phyloP scores from a whole-genome alignment of 2,113 vertebrate genomes.

The Spermophilus dauricus region DNA sequence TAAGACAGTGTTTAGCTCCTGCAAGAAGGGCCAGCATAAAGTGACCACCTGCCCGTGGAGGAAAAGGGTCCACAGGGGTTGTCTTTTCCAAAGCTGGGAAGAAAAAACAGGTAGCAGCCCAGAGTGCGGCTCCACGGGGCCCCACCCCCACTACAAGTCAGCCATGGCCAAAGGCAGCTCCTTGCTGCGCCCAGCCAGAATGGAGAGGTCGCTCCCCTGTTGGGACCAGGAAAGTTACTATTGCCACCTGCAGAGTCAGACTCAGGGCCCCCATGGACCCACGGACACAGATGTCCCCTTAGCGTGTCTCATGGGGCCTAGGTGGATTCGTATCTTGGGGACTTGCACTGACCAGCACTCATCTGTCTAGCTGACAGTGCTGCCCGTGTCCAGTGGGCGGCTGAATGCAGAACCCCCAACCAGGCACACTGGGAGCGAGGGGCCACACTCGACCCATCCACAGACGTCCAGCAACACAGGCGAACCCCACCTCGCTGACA shows the following conservation, averaged over 20 bases:
- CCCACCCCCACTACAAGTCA: fast-evolving
- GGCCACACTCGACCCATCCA: fast-evolving
- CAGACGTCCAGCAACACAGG: not conserved
- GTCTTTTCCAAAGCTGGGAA: not conserved
- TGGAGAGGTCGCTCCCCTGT: too few species aligned
- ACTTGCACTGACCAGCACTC: not conserved
- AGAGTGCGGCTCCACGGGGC: not conserved
- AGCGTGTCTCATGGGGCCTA: not conserved
- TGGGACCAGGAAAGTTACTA: not conserved
- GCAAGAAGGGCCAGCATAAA: not conserved
- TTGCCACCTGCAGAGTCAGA: not conserved
- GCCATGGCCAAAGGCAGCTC: not conserved
- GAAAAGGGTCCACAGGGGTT: not conserved
- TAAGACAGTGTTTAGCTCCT: not conserved
- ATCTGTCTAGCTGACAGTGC: not conserved
- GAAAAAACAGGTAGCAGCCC: not conserved
- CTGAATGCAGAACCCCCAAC: not conserved
- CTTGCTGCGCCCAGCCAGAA: not conserved
- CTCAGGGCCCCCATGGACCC: too few species aligned
- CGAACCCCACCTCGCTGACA: fast-evolving
- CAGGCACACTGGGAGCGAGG: not conserved
- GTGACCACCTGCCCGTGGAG: not conserved
- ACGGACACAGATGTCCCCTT: not conserved
- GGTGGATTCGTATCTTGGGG: not conserved
- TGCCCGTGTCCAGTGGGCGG: not conserved